These are phyloP conservation scores for Dermatophagoides farinae DNA, from an alignment of 1,140 invertebrate genomes.

Conservation along the genomic window DNA sequence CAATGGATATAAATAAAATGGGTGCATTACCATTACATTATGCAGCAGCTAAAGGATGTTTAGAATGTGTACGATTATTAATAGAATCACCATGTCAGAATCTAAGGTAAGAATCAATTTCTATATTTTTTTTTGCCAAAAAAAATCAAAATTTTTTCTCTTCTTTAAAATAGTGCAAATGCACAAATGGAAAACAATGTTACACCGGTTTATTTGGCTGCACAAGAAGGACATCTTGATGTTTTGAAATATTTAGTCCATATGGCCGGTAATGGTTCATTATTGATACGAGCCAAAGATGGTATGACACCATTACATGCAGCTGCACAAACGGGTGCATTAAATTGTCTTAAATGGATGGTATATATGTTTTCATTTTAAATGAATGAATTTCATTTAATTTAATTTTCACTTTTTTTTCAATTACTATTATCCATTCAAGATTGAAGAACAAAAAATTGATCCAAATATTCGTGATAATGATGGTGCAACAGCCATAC, in stretches of 20 bases:
- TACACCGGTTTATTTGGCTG: conserved; percentile 65
- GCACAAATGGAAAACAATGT: conserved; percentile 73
- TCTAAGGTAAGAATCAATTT: conserved; percentile 39
- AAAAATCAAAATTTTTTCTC: too few species aligned
- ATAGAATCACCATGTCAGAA: conserved; percentile 42
- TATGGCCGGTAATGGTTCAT: conserved; percentile 45
- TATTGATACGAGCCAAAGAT: conserved; percentile 55
- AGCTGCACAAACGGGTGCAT: conserved; percentile 63
- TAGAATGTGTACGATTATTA: conserved; percentile 56
- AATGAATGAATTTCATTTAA: too few species aligned
- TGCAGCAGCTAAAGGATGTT: conserved; percentile 55
- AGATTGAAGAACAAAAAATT: conserved; percentile 57
- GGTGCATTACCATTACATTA: conserved; percentile 57
- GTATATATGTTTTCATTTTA: conserved; percentile 30
- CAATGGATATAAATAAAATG: conserved; percentile 29
- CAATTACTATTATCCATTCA: not conserved
- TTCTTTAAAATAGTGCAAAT: conserved; percentile 46
- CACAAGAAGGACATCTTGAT: conserved; percentile 62
- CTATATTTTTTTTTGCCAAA: not conserved
- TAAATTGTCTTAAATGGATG: conserved; percentile 68
- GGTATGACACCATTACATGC: conserved; percentile 71
- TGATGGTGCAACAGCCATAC: conserved; percentile 50
- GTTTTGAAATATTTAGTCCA: conserved; percentile 58
- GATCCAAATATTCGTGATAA: conserved; percentile 60
- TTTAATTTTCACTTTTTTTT: not conserved